Percentiles rank a stretch among this genome's conserved stretches.
Conservation (phyloP, 2,113 vertebrate genomes). For the Psittacula cyanocephala region DNA sequence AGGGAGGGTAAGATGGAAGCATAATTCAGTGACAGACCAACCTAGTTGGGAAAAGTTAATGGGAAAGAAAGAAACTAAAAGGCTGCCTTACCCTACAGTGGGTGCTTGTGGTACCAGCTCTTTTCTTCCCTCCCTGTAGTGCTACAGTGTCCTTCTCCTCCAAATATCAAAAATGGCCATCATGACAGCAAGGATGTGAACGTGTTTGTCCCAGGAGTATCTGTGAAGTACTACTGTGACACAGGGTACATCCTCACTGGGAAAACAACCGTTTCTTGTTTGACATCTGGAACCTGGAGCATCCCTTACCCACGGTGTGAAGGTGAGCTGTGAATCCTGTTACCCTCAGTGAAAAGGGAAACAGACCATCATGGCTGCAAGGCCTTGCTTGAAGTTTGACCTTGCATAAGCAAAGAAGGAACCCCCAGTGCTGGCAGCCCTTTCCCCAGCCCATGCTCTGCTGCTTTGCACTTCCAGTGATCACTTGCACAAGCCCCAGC, state of each 20-base stretch:
- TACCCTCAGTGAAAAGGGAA: fast-evolving
- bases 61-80: background rate
- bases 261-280: constrained; percentile 46
- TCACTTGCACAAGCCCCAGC: constrained; percentile 21
- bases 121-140: background rate
- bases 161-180: constrained; percentile 1
- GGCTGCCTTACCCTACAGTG: background rate
- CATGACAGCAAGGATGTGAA: background rate
- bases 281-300: constrained; percentile 65
- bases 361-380: fast-evolving
- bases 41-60: background rate
- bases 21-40: background rate
- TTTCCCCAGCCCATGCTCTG: background rate
- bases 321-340: constrained; percentile 29
- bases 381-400: background rate
- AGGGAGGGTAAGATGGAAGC: background rate
- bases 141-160: constrained; percentile 24
- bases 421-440: fast-evolving
- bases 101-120: background rate
- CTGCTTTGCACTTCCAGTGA: background rate
- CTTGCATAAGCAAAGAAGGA: fast-evolving
- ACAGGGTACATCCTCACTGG: constrained; percentile 53
- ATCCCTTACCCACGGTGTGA: constrained; percentile 38
- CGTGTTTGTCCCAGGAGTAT: constrained; percentile 30
- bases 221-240: constrained; percentile 68